A percentile compares a stretch with the other conserved stretches of the same genome.
phyloP scores from a whole-genome alignment of 2,797 vertebrate species.

The Eptatretus atami region DNA sequence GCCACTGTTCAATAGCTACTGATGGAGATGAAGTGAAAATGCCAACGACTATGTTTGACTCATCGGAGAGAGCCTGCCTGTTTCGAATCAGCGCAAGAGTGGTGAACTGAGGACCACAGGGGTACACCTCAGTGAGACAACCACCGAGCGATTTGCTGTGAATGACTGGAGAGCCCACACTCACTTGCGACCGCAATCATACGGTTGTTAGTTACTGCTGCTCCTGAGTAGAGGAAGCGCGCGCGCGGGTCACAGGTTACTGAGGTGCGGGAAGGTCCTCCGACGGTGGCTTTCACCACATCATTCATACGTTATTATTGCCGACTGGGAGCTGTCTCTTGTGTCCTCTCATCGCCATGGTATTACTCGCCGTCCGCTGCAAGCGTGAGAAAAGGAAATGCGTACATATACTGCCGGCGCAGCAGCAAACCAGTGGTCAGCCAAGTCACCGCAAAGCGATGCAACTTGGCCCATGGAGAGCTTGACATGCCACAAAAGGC shows the following conservation, averaged over 20 bases:
- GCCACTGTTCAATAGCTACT: not conserved
- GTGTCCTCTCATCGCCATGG: slow-evolving; percentile 1
- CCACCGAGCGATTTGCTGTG: slow-evolving; percentile 53
- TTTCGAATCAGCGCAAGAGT: slow-evolving; percentile 80
- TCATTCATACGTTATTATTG: slow-evolving; percentile 11
- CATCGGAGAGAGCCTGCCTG: slow-evolving; percentile 63
- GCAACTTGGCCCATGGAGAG: slow-evolving; percentile 97
- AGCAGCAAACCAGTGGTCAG: slow-evolving; percentile 87
- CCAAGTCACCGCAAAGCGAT: slow-evolving; percentile 38
- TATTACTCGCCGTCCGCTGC: not conserved
- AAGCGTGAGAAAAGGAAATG: slow-evolving; percentile 12
- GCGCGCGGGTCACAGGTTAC: not conserved
- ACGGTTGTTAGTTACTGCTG: slow-evolving; percentile 45
- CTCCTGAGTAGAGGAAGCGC: slow-evolving; percentile 18
- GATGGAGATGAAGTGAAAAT: slow-evolving; percentile 31
- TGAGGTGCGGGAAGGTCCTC: not conserved
- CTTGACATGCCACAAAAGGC: slow-evolving; percentile 34
- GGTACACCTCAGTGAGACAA: slow-evolving; percentile 22
- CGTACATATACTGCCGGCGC: not conserved
- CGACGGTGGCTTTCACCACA: slow-evolving; percentile 1
- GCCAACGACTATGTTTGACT: slow-evolving; percentile 63
- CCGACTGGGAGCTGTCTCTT: not conserved
- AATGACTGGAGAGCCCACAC: slow-evolving; percentile 63
- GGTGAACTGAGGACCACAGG: slow-evolving; percentile 58
- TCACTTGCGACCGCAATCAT: slow-evolving; percentile 59